Evolutionary conservation across 2,797 vertebrate species (phyloP).

Genomic region (Hirundo rustica): DNA sequence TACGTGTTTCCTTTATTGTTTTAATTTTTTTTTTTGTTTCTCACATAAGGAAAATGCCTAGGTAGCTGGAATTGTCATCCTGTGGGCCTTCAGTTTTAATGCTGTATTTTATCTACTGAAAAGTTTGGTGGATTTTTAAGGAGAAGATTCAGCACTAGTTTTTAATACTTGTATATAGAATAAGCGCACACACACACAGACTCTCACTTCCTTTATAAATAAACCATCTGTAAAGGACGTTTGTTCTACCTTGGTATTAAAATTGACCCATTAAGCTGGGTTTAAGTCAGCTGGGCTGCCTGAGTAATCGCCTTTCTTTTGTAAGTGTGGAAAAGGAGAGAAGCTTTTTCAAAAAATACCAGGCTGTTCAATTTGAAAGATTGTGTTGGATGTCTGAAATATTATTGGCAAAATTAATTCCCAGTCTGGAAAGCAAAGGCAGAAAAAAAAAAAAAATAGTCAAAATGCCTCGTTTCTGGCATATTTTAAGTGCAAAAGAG

Average conservation of each 20-base stretch:
- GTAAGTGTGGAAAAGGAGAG: not conserved
- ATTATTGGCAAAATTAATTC: not conserved
- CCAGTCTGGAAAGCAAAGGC: not conserved
- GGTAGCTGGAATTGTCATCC: not conserved
- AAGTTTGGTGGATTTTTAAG: not conserved
- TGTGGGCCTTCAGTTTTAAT: not conserved
- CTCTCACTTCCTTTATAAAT: not conserved
- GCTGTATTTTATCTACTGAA: not conserved
- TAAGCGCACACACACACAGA: not conserved
- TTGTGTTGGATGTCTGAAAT: not conserved
- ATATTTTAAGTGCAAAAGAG: not conserved
- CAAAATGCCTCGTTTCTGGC: not conserved
- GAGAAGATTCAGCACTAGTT: not conserved
- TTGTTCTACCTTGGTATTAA: not conserved
- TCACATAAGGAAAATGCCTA: not conserved
- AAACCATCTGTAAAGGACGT: not conserved
- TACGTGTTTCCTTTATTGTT: not conserved
- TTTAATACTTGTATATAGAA: not conserved
- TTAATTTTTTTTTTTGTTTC: not conserved
- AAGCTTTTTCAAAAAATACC: accelerated
- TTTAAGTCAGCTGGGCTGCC: not conserved
- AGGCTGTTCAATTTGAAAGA: not conserved
- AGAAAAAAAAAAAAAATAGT: not conserved
- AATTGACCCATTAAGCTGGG: not conserved
- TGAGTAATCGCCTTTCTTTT: not conserved